Evolutionary conservation across 1,140 invertebrate genomes (phyloP).

Genomic region (Trichogramma pretiosum): DNA sequence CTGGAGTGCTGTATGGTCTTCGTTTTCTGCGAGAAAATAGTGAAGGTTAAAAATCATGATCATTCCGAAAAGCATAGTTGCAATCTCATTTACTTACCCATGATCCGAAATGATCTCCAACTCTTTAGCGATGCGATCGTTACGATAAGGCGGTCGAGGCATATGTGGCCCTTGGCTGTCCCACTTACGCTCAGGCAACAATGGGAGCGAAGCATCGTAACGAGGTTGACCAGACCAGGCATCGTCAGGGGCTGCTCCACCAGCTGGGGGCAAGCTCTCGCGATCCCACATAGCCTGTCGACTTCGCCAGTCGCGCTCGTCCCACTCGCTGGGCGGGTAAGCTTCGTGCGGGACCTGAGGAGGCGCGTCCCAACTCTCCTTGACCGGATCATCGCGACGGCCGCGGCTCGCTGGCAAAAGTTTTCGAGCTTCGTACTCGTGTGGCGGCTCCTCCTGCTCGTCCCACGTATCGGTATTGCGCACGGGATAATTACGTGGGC

Average conservation of each 20-base stretch:
- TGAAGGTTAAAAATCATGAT: too few species aligned
- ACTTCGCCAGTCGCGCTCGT: slow-evolving; percentile 40
- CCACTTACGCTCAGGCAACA: slow-evolving; percentile 42
- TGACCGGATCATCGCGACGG: slow-evolving; percentile 32
- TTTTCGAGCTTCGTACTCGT: too few species aligned
- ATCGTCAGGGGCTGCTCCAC: slow-evolving; percentile 40
- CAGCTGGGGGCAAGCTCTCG: slow-evolving; percentile 38
- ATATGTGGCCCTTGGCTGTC: slow-evolving; percentile 35
- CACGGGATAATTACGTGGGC: not conserved
- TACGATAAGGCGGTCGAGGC: slow-evolving; percentile 35
- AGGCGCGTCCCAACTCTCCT: slow-evolving; percentile 36
- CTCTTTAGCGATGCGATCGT: slow-evolving; percentile 40
- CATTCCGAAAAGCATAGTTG: not conserved
- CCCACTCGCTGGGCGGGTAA: slow-evolving; percentile 35
- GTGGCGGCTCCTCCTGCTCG: not conserved
- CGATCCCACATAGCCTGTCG: slow-evolving; percentile 38
- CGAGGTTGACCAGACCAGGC: slow-evolving; percentile 37
- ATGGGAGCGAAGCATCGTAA: too few species aligned
- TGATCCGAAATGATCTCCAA: slow-evolving; percentile 26
- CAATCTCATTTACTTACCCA: not conserved
- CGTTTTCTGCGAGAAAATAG: too few species aligned
- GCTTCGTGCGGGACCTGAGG: slow-evolving; percentile 37
- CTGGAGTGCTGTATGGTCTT: slow-evolving; percentile 33
- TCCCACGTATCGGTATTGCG: not conserved
- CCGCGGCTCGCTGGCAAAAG: not conserved